These are phyloP conservation scores for Lates japonicus DNA, from an alignment of 2,797 vertebrate species.

Conservation along the genomic window DNA sequence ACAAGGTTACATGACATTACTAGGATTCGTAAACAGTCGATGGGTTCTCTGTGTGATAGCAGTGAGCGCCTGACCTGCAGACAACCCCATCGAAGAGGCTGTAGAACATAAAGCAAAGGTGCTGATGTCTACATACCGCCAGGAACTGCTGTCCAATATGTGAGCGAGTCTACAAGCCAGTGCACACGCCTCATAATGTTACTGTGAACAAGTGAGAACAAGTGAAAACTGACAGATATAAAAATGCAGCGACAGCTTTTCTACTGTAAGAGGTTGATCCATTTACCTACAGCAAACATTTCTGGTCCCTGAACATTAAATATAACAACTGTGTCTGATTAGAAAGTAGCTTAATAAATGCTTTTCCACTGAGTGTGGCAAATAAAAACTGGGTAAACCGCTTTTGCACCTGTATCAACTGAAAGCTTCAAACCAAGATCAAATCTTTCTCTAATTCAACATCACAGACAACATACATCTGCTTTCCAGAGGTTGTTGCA, in stretches of 20 bases:
- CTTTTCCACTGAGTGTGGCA: not conserved
- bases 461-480: conserved; percentile 1
- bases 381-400: not conserved
- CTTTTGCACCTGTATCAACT: conserved; percentile 29
- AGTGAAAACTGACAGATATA: conserved; percentile 9
- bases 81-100: conserved; percentile 44
- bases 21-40: conserved; percentile 38
- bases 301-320: not conserved
- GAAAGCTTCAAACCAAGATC: conserved; percentile 10
- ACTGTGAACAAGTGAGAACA: not conserved
- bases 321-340: not conserved
- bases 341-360: not conserved
- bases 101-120: conserved; percentile 33
- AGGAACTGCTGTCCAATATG: conserved; percentile 3
- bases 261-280: not conserved
- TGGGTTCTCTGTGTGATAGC: conserved; percentile 18
- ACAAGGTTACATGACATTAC: conserved; percentile 72
- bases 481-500: conserved; percentile 19
- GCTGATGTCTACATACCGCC: conserved; percentile 13
- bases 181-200: not conserved
- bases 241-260: not conserved
- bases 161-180: not conserved
- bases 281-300: conserved; percentile 4
- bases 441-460: conserved; percentile 1
- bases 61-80: conserved; percentile 65